Evolutionary conservation across 2,888 invertebrate genomes (phyloP).

Genomic region (Galerucella pusilla): DNA sequence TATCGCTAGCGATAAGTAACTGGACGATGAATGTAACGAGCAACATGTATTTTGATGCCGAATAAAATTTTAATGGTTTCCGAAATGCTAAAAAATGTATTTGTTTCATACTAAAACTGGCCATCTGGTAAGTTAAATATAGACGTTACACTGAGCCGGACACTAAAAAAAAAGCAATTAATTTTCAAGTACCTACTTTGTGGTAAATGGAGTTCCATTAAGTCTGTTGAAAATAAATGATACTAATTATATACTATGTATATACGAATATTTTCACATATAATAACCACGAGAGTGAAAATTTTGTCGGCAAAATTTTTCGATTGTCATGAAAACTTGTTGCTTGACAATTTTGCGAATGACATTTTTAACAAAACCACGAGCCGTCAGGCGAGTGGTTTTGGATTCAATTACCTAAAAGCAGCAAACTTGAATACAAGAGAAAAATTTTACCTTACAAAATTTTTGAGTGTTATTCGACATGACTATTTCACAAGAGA

Average conservation of each 20-base stretch:
- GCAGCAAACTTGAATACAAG: too few species aligned
- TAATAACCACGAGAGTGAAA: too few species aligned
- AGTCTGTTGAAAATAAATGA: background rate
- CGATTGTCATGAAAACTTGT: too few species aligned
- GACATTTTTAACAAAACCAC: too few species aligned
- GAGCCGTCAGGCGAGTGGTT: too few species aligned
- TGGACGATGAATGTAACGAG: background rate
- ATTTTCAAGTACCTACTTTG: conserved; percentile 6
- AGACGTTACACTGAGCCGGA: conserved; percentile 10
- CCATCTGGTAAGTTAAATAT: conserved; percentile 16
- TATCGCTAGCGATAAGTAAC: too few species aligned
- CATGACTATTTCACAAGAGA: too few species aligned
- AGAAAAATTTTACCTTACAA: too few species aligned
- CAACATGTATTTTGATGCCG: background rate
- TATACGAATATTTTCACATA: background rate
- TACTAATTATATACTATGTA: background rate
- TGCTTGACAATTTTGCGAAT: too few species aligned
- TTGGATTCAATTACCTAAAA: too few species aligned
- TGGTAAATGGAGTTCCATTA: background rate
- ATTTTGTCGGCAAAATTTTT: too few species aligned
- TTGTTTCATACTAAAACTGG: background rate
- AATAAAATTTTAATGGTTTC: background rate
- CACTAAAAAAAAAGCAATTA: conserved; percentile 13
- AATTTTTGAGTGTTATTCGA: too few species aligned
- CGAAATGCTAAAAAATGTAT: background rate